Evolutionary conservation across 2,113 vertebrate species (phyloP).

Genomic region (Cariama cristata): DNA sequence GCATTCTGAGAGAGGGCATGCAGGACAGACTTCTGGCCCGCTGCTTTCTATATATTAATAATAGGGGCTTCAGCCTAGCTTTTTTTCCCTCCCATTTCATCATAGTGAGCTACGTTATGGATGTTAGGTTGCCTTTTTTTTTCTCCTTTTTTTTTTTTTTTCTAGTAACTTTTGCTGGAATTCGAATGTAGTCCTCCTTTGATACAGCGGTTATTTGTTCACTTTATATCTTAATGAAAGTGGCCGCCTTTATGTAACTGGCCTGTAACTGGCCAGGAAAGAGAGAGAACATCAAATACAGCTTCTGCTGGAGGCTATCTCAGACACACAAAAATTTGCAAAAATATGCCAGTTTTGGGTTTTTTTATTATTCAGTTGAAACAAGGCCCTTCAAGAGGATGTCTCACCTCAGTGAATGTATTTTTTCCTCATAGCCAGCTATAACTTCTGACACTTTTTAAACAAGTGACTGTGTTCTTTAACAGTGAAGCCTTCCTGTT

Average conservation of each 20-base stretch:
- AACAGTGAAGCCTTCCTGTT: background rate
- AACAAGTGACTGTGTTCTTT: background rate
- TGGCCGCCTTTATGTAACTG: background rate
- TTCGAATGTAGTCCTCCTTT: background rate
- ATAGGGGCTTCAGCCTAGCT: background rate
- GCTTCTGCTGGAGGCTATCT: background rate
- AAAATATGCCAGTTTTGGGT: no score
- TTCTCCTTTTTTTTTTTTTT: background rate
- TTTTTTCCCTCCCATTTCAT: background rate
- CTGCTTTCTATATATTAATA: background rate
- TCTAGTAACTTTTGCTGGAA: background rate
- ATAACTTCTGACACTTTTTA: background rate
- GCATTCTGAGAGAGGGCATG: background rate
- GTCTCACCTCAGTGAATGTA: background rate
- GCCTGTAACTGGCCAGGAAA: background rate
- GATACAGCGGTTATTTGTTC: background rate
- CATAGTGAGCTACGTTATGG: background rate
- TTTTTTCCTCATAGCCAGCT: background rate
- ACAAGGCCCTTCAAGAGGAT: background rate
- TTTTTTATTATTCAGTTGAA: background rate
- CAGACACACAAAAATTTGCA: background rate
- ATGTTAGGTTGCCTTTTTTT: background rate
- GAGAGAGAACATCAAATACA: background rate
- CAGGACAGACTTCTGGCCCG: background rate
- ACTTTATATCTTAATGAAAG: background rate